phyloP scores from a whole-genome alignment of 2,797 vertebrate species.

The Hylomyscus alleni region DNA sequence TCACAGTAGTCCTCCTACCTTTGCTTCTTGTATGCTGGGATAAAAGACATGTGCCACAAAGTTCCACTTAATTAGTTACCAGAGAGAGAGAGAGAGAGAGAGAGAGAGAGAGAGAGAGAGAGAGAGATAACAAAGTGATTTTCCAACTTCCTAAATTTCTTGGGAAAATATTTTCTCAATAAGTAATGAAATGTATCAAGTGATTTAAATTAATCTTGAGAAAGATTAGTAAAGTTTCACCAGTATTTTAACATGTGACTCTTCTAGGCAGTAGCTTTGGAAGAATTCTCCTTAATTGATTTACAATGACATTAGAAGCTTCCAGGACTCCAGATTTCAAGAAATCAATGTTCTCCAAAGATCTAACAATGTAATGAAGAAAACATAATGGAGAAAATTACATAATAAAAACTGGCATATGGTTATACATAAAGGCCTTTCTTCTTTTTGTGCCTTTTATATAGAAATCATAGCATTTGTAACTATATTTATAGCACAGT shows the following conservation, averaged over 20 bases:
- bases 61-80: not conserved
- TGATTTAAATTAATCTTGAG: conserved; percentile 63
- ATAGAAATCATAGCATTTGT: conserved; percentile 16
- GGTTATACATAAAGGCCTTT: not conserved
- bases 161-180: conserved; percentile 3
- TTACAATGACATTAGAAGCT: conserved; percentile 6
- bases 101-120: not conserved
- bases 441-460: not conserved
- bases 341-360: conserved; percentile 16
- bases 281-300: not conserved
- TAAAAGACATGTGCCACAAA: not conserved
- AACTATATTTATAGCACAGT: not conserved
- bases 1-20: too few relatives aligned
- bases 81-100: not conserved
- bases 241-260: not conserved
- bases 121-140: not conserved
- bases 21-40: not conserved
- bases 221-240: conserved; percentile 20
- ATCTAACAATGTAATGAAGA: conserved; percentile 56
- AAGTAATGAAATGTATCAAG: conserved; percentile 48
- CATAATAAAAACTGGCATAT: conserved; percentile 9
- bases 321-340: not conserved
- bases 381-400: conserved; percentile 72
- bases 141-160: not conserved
- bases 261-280: not conserved